These are phyloP conservation scores for Odontamblyopus lacepedii DNA, from an alignment of 2,797 vertebrate genomes.

Conservation along the genomic window DNA sequence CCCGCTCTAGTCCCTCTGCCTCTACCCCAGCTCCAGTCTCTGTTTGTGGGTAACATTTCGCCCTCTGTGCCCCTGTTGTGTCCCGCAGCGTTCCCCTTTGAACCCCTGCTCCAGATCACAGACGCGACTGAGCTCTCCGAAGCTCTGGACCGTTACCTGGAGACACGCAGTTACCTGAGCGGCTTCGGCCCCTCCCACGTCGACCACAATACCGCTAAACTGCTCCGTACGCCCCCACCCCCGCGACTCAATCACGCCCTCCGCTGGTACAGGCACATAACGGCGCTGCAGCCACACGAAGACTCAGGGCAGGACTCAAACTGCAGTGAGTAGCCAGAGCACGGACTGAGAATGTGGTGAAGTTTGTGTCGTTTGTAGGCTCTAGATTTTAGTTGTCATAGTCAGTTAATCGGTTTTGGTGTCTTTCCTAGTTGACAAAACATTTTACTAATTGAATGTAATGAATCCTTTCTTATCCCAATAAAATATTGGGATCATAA, in stretches of 20 bases:
- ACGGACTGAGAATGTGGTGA: constrained; percentile 5
- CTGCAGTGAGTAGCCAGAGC: constrained; percentile 68
- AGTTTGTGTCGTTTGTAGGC: no score
- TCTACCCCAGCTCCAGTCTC: no score
- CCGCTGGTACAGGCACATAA: constrained; percentile 96
- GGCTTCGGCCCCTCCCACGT: constrained; percentile 89
- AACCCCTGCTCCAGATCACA: constrained; percentile 86
- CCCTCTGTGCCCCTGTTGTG: neutral
- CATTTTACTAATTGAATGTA: no score
- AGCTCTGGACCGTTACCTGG: constrained; percentile 90
- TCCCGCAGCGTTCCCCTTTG: constrained; percentile 87
- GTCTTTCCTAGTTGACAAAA: no score
- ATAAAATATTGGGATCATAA: no score
- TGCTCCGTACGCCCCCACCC: constrained; percentile 82
- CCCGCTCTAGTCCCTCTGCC: no score
- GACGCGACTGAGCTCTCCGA: constrained; percentile 83
- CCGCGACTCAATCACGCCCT: constrained; percentile 85
- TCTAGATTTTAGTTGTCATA: no score
- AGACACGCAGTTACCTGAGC: constrained; percentile 93
- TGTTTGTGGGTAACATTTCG: neutral
- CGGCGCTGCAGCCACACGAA: constrained; percentile 82
- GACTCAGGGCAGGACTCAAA: constrained; percentile 78
- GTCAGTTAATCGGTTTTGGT: no score
- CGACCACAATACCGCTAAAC: constrained; percentile 86
- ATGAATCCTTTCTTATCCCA: no score